These are phyloP conservation scores for Aleiodes sp. DNA, from an alignment of 1,140 invertebrate genomes.

Conservation along the genomic window DNA sequence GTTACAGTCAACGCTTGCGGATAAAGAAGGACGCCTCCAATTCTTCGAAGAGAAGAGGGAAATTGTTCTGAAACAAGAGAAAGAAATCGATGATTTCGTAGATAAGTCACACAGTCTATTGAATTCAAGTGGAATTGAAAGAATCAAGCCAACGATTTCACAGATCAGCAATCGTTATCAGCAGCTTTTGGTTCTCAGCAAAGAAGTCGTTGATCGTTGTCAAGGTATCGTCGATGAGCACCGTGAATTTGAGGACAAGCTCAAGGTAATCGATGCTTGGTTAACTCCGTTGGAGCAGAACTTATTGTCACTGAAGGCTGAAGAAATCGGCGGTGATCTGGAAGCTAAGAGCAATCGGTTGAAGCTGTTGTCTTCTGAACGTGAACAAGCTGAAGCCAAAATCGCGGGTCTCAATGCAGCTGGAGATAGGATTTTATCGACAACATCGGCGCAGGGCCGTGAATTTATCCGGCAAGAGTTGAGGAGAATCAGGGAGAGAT, in stretches of 20 bases:
- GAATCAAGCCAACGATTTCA: constrained; percentile 86
- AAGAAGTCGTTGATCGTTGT: constrained; percentile 90
- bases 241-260: constrained; percentile 80
- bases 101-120: constrained; percentile 89
- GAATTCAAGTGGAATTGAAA: constrained; percentile 84
- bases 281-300: constrained; percentile 80
- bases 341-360: constrained; percentile 74
- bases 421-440: constrained; percentile 88
- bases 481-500: constrained; percentile 79
- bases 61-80: constrained; percentile 78
- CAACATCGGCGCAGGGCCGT: constrained; percentile 89
- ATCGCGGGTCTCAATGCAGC: constrained; percentile 76
- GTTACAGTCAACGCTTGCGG: constrained; percentile 79
- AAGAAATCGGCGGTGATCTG: constrained; percentile 59
- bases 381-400: constrained; percentile 83
- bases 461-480: constrained; percentile 88
- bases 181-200: constrained; percentile 80
- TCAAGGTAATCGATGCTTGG: constrained; percentile 81
- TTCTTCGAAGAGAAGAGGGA: constrained; percentile 79
- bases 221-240: constrained; percentile 87
- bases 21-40: constrained; percentile 82
- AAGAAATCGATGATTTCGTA: constrained; percentile 86
- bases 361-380: constrained; percentile 81
- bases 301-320: constrained; percentile 69
- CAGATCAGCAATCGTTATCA: constrained; percentile 91